A percentile compares a stretch with the other conserved stretches of the same genome.
Evolutionary conservation across 2,888 invertebrate species (phyloP).

Genomic region (Chrysodeixis includens): DNA sequence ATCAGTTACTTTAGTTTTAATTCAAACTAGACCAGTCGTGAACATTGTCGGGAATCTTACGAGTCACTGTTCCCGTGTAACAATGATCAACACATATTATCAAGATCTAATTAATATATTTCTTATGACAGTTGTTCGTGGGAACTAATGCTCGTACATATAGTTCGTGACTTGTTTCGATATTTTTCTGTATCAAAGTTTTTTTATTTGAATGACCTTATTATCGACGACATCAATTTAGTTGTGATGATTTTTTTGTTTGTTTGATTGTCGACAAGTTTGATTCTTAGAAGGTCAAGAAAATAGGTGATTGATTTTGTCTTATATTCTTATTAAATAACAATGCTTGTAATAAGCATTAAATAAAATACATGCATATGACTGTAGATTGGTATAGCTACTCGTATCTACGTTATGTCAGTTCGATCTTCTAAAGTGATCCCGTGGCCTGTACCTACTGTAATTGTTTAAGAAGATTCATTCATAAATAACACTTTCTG

Average conservation of each 20-base stretch:
- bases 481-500: too few species aligned
- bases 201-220: conserved; percentile 48
- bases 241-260: conserved; percentile 28
- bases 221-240: conserved; percentile 33
- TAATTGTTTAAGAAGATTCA: too few species aligned
- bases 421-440: too few species aligned
- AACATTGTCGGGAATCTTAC: background rate
- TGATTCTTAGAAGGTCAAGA: background rate
- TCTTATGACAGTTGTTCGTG: conserved; percentile 55
- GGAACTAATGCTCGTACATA: conserved; percentile 42
- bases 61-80: background rate
- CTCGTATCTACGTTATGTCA: too few species aligned
- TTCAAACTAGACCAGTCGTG: background rate
- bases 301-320: too few species aligned
- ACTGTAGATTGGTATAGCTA: too few species aligned
- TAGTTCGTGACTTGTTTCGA: conserved; percentile 55
- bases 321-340: too few species aligned
- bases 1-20: too few species aligned
- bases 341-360: too few species aligned
- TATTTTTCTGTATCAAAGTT: conserved; percentile 36
- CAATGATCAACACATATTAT: conserved; percentile 28
- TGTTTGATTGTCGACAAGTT: background rate
- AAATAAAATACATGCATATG: too few species aligned
- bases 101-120: conserved; percentile 59
- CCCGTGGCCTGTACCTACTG: too few species aligned